Percentiles rank a stretch among this genome's conserved stretches.
These are phyloP conservation scores for Neogobius melanostomus DNA, from an alignment of 2,113 vertebrate species.

Conservation along the genomic window DNA sequence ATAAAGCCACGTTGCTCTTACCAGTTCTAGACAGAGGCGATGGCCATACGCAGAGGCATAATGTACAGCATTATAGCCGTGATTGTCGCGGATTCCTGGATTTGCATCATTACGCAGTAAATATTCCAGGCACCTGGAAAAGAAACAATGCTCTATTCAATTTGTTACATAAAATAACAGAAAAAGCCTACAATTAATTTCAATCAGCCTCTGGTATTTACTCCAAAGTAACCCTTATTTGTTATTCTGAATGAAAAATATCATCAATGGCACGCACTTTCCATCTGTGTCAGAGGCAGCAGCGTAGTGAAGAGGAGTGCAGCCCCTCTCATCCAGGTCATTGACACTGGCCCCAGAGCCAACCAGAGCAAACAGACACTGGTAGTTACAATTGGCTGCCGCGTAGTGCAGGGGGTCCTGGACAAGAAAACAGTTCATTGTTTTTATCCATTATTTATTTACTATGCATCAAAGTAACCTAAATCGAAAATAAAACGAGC, in stretches of 20 bases:
- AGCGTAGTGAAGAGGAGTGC: conserved; percentile 95
- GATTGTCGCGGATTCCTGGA: conserved; percentile 95
- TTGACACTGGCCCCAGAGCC: conserved; percentile 98
- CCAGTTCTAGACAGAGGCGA: conserved; percentile 81
- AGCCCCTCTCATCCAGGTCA: conserved; percentile 93
- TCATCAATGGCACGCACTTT: conserved; percentile 79
- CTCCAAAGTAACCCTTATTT: conserved; percentile 4
- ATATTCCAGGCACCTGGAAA: conserved; percentile 95
- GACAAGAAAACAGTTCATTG: conserved; percentile 37
- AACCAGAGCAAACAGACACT: conserved; percentile 99
- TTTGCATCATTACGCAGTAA: conserved; percentile 96
- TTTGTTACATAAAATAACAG: conserved; percentile 5
- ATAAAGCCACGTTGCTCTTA: conserved; percentile 48
- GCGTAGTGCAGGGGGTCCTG: conserved; percentile 98
- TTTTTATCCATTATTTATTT: no score
- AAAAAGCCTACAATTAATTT: no score
- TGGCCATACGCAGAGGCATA: conserved; percentile 86
- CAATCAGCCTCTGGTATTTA: neutral
- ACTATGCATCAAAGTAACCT: no score
- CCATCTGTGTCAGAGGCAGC: conserved; percentile 97
- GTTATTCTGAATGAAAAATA: neutral
- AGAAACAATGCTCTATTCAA: conserved; percentile 20
- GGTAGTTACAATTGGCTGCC: conserved; percentile 98
- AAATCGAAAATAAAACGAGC: neutral
- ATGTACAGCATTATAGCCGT: conserved; percentile 97